Base-by-base conservation (phyloP, 2,797 vertebrate species). In the Telmatherina bonti region DNA sequence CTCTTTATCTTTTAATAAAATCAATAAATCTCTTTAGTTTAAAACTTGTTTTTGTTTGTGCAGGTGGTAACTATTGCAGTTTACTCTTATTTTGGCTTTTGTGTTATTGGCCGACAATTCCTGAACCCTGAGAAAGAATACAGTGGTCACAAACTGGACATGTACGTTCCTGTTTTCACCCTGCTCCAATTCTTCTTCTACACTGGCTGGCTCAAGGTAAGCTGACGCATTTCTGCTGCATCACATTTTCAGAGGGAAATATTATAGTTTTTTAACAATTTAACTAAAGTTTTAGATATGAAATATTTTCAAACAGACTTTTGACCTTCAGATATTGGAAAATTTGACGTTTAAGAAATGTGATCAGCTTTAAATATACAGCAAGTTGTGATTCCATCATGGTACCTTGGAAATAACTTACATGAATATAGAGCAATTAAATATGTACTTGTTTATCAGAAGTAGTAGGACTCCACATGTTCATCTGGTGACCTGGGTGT, bases 151-250 rank as follows among this genome's bases (percentile, higher is more conserved):
- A 77, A 84, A 0, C 60, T 96, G 55, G 96, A 98, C 83, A 82
- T 96, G 85, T 97, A 96, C 0, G 60, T 97, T 12, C 96, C 96
- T 0, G 87, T 98, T 57, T 95, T 96, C 80, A 97, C 96, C 0
- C 88, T 98, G 69, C 93, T 98, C 76, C 96, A 97, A 93, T 98
- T 98, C 91, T 98, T 98, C 92, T 98, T 97, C 90, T 98, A 97
- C 3, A 87, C 93, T 0, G 96, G 96, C 55, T 97, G 97, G 96
- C 95, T 98, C 53, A 98, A 97, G 95, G 96, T 97, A 41, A 61
- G 55, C 29, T 0, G 6, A 16, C 7, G 55, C n/a, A 1, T 5
- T n/a, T 29, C 1, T 15, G 11, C 1, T n/a, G 3, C 27, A 16
- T 51, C n/a, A n/a, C 24, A 36, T 26, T 30, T 49, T 26, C 45